Evolutionary conservation across 2,888 invertebrate species (phyloP).

Genomic region (Meliscaeva auricollis): DNA sequence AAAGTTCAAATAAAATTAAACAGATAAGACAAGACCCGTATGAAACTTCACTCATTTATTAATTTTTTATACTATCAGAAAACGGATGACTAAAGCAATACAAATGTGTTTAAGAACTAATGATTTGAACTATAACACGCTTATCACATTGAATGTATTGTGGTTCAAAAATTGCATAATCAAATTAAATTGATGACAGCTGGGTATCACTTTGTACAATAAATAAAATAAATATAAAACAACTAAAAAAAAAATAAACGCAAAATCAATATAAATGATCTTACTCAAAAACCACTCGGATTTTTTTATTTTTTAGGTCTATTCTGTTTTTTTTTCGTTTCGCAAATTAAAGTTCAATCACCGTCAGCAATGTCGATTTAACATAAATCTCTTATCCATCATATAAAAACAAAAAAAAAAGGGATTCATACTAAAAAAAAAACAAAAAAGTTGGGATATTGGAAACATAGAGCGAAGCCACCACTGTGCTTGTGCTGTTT

Average conservation of each 20-base stretch:
- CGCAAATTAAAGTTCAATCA: slow-evolving; percentile 29
- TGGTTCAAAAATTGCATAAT: slow-evolving; percentile 4
- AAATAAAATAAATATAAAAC: neutral
- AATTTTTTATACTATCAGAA: slow-evolving; percentile 5
- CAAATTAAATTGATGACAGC: neutral
- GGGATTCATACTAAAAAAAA: slow-evolving; percentile 11
- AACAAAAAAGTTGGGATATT: neutral
- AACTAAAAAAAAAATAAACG: neutral
- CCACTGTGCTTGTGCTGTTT: slow-evolving; percentile 35
- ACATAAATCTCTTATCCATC: neutral
- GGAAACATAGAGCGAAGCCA: slow-evolving; percentile 31
- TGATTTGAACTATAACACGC: neutral
- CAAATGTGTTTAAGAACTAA: neutral
- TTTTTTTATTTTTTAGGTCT: neutral
- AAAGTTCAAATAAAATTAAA: neutral
- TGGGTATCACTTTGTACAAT: slow-evolving; percentile 1
- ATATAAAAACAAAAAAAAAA: slow-evolving; percentile 15
- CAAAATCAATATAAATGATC: slow-evolving; percentile 26
- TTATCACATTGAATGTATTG: neutral
- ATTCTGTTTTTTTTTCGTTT: neutral
- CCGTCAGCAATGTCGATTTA: slow-evolving; percentile 55
- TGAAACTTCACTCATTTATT: neutral
- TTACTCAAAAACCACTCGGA: neutral
- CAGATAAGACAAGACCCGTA: neutral
- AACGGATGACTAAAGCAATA: neutral